Evolutionary conservation across 2,888 invertebrate genomes (phyloP), one percentile per base, ranked within the genome.

Genomic region (Junonia oenone): DNA sequence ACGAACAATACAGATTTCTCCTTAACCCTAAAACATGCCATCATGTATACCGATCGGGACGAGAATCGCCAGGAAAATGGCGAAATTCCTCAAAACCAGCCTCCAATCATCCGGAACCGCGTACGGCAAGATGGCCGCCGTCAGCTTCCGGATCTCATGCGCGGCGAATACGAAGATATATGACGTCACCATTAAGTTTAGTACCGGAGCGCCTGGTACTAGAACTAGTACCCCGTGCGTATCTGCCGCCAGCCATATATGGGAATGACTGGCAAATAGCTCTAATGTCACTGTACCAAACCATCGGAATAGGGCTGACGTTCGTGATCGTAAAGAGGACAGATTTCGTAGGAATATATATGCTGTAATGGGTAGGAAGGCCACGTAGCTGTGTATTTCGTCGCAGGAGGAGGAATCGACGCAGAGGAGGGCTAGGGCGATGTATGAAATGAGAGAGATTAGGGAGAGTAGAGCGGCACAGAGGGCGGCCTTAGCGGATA

Each of bases 241-340:
- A 81, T 99, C 98, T 0, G 98, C 98, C 0, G 98, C 98, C 57
- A 99, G 76, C 98, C 98, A 99, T 54, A 98, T 97, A 72, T 99
- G 99, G 64, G 97, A 97, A 81, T 98, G 98, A 46, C 96, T 95
- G 0, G 96, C 94, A 69, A 96, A 95, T 55, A 98, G 83, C 83
- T 99, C 99, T 51, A 99, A 80, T 0, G 98, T 97, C 27, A 99
- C 97, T 52, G 94, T 93, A 0, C 99, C 99, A 68, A 98, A 97
- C 96, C 98, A 98, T 1, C 98, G 97, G 75, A 99, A 97, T 73
- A 99, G 94, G 8, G 94, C 94, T 0, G 98, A 98, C 78, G 97
- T 98, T 9, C 95, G 88, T n/a, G 96, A 95, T 1, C 98, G 90
- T 1, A 98, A 73, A n/a, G 96, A 94, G 0, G 98, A 96, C 0